Evolutionary conservation across 1,140 invertebrate species (phyloP), one percentile per base, ranked within the genome.

Genomic region (Himalopsyche phryganea): DNA sequence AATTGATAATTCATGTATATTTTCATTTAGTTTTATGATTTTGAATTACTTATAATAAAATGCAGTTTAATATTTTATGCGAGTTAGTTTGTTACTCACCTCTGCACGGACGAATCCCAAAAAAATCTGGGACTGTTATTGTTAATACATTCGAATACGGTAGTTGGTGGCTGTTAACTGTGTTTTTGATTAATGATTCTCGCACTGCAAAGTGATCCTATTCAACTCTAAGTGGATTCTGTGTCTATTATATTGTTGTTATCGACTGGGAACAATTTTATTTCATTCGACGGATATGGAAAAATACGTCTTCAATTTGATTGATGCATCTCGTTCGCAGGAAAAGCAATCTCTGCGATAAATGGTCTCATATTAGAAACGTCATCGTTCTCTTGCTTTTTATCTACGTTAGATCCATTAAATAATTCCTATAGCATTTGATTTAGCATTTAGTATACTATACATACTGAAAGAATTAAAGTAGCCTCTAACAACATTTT

Each of bases 211-310:
- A 63, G 57, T 51, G 61, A 63, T 63, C 57, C 61, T 42, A 63
- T 63, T 63, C 51, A 51, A 48, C 36, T 41, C 45, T 63, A 63
- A 63, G 61, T 63, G 61, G 61, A 57, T 62, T 62, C 60, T 54
- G 33, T 19, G 56, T 40, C 55, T 50, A 48, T 58, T 53, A 28
- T 28, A 62, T 48, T 60, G 50, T 60, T 53, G 47, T 32, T 54
- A 60, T 60, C 58, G 51, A 60, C 57, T 59, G 17, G 49, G 57
- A 59, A 59, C 51, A 28, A 28, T 28, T 28, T 28, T 28, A 28
- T 28, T 28, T 9, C 23, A 28, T 28, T 28, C 23, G 23, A 28
- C 57, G 46, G 45, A 53, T 53, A 54, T 49, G 58, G 58, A 61
- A 48, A 50, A 52, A 57, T 53, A 52, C 35, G 28, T 57, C 35